Conservation (phyloP, 2,888 invertebrate genomes). For the Drosophila incognita region DNA sequence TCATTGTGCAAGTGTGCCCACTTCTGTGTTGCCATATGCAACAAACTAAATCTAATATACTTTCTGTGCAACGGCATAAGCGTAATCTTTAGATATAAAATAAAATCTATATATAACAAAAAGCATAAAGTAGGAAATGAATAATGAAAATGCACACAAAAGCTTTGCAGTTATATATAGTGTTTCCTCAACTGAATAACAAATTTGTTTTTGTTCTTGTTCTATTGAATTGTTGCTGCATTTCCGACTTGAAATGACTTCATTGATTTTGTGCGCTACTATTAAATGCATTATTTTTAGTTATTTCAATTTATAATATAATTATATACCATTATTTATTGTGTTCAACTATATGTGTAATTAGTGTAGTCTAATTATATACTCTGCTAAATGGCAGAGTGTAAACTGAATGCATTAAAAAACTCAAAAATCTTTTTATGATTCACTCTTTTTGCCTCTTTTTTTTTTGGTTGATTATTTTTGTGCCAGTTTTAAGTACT, state of each 20-base stretch:
- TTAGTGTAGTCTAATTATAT: background rate
- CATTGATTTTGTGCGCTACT: conserved; percentile 6
- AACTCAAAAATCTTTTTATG: conserved; percentile 5
- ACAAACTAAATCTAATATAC: background rate
- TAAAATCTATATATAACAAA: background rate
- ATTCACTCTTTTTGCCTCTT: background rate
- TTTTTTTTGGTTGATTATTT: background rate
- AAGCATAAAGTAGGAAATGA: background rate
- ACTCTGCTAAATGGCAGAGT: background rate
- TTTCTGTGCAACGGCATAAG: background rate
- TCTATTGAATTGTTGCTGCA: background rate
- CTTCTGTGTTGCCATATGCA: conserved; percentile 12
- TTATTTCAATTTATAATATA: background rate
- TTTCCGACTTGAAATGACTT: conserved; percentile 29
- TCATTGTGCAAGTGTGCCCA: conserved; percentile 68
- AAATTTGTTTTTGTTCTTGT: background rate
- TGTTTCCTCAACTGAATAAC: background rate
- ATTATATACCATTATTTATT: background rate
- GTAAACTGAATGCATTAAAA: too few relatives aligned
- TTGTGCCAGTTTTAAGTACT: conserved; percentile 14
- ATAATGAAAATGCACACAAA: too few relatives aligned
- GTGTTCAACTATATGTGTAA: background rate
- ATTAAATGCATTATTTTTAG: background rate
- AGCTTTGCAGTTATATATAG: background rate
- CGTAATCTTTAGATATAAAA: conserved; percentile 1